phyloP scores from a whole-genome alignment of 2,113 vertebrate genomes.

The human (Homo sapiens) region DNA sequence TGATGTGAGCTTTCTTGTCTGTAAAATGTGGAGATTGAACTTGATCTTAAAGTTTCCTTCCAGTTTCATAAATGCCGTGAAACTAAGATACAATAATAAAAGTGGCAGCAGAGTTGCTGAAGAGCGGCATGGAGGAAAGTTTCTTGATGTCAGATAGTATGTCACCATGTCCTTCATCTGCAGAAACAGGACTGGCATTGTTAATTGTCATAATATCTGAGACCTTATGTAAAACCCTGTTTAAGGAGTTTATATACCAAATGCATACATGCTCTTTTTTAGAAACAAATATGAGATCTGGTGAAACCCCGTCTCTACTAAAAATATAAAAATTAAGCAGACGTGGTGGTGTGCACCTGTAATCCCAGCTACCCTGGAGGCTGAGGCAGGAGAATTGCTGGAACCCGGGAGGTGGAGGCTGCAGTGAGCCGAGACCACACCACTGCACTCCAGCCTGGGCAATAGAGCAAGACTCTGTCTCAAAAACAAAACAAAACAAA shows the following conservation, averaged over 20 bases:
- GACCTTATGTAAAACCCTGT: background rate
- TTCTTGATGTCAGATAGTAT: background rate
- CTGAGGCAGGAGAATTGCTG: too few species aligned
- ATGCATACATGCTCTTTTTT: background rate
- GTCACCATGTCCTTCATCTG: background rate
- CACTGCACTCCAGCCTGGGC: too few species aligned
- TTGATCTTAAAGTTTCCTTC: background rate
- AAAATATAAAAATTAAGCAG: too few species aligned
- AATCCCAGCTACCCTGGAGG: too few species aligned
- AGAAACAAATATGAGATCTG: background rate
- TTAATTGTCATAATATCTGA: background rate
- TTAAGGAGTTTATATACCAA: background rate
- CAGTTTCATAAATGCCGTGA: background rate
- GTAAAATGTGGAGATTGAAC: background rate
- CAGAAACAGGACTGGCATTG: background rate
- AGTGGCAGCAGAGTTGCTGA: background rate
- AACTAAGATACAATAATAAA: background rate
- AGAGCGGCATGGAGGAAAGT: background rate
- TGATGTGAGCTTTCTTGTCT: background rate
- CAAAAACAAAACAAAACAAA: too few species aligned
- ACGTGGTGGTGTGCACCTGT: too few species aligned
- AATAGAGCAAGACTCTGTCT: too few species aligned
- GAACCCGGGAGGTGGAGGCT: too few species aligned
- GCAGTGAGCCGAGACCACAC: fast-evolving
- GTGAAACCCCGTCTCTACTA: too few species aligned